These are phyloP conservation scores for Helicolenus hilgendorfi DNA, from an alignment of 2,797 vertebrate species.

Conservation along the genomic window DNA sequence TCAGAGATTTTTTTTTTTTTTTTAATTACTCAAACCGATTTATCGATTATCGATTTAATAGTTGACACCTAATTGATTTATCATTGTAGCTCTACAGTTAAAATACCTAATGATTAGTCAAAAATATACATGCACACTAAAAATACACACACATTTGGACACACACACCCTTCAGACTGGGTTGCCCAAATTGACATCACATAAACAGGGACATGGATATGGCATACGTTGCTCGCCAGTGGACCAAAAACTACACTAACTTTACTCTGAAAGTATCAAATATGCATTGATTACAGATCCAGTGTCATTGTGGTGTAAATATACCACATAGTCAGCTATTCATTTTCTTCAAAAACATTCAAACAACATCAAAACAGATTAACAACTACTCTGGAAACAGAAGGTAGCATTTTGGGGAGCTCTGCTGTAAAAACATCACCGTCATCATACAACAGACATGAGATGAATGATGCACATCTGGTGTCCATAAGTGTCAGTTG, in stretches of 20 bases:
- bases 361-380: neutral
- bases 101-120: neutral
- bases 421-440: neutral
- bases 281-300: neutral
- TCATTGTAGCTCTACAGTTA: too few relatives aligned
- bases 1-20: too few relatives aligned
- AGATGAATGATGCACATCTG: slow-evolving; percentile 44
- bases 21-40: too few relatives aligned
- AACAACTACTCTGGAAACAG: neutral
- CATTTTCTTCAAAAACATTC: neutral
- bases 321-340: neutral
- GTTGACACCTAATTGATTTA: too few relatives aligned
- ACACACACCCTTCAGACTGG: neutral
- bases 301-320: neutral
- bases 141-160: neutral
- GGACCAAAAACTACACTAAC: neutral
- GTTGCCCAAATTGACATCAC: neutral
- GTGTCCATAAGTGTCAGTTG: slow-evolving; percentile 13
- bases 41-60: too few relatives aligned
- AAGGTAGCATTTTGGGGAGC: neutral
- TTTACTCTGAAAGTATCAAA: neutral
- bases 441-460: neutral
- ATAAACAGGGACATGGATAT: too few relatives aligned
- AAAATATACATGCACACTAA: neutral
- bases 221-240: neutral